A percentile compares a stretch with the other conserved stretches of the same genome.
Conservation (phyloP, 2,888 invertebrate species). For the Thymelicus lineola region DNA sequence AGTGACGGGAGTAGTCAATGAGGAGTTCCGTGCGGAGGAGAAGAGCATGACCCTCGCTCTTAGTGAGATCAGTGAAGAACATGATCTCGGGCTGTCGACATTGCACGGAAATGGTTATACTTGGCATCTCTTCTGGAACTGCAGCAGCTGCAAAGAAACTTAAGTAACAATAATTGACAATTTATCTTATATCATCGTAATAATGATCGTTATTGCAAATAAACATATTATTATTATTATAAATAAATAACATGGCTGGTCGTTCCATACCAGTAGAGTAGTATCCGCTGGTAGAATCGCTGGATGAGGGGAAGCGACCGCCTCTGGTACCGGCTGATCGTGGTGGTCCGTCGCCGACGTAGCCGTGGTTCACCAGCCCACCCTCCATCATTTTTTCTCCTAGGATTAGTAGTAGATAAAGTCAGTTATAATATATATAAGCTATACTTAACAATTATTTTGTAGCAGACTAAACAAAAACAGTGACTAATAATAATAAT, state of each 20-base stretch:
- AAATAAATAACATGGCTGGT: not conserved
- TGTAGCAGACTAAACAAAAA: too few species aligned
- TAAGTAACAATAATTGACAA: not conserved
- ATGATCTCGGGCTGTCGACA: conserved; percentile 92
- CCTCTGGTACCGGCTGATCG: conserved; percentile 60
- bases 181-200: not conserved
- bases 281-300: conserved; percentile 86
- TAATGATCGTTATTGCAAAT: too few species aligned
- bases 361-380: conserved; percentile 90
- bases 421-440: too few species aligned
- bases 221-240: too few species aligned
- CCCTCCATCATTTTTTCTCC: conserved; percentile 86
- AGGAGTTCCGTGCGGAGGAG: conserved; percentile 89
- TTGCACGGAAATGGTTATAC: conserved; percentile 89
- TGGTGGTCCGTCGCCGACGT: conserved; percentile 85
- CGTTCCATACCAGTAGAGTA: conserved; percentile 74
- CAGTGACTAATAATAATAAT: too few species aligned
- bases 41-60: conserved; percentile 86
- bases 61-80: conserved; percentile 88
- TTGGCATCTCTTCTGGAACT: conserved; percentile 77
- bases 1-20: conserved; percentile 89
- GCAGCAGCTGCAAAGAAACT: conserved; percentile 70
- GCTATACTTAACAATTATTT: too few species aligned
- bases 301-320: conserved; percentile 76
- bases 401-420: conserved; percentile 27